Evolutionary conservation across 2,113 vertebrate genomes (phyloP), one percentile per base, ranked within the genome.

Genomic region (Hypomesus transpacificus): DNA sequence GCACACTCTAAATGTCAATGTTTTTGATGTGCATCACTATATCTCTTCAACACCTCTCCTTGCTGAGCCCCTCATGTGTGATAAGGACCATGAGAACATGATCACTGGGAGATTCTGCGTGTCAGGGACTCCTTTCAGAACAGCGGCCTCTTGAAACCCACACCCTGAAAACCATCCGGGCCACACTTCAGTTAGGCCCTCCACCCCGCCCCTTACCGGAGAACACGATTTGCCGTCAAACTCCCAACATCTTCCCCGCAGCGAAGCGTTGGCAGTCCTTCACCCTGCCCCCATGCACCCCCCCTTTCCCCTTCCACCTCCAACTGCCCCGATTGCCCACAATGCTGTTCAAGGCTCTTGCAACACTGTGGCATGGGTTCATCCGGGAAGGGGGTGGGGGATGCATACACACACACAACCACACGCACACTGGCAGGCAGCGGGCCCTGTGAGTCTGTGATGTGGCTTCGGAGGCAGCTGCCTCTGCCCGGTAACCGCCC

Each of bases 391-490:
- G 66, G 72, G 62, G 67, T 70, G 31, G 59, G 26, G 46, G 52
- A 46, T 21, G 52, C 22, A 57, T 46, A 26, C 18, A 62, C 53
- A 13, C 9, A 31, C 20, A 65, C 28, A 59, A 31, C 39, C 60
- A 63, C 70, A 51, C 70, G 58, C 69, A 54, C n/a, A 14, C 21
- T 22, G 71, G 74, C 14, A 28, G 59, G 75, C 69, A 74, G 58
- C 58, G 80, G 77, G 74, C 75, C 61, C 74, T 68, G 46, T 77
- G 81, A 78, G 62, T 60, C 66, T 79, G 81, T 86, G 81, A 74
- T 75, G 70, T 74, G 77, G 39, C 39, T 46, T 7, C 39, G 2
- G 7, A 46, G 39, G 9, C 8, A 46, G 39, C 9, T 9, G 7
- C 39, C 9, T 46, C 39, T 0, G 39, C 39, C 31, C 31, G 31